Evolutionary conservation across 2,113 vertebrate genomes (phyloP).

Genomic region (Megalops atlanticus): DNA sequence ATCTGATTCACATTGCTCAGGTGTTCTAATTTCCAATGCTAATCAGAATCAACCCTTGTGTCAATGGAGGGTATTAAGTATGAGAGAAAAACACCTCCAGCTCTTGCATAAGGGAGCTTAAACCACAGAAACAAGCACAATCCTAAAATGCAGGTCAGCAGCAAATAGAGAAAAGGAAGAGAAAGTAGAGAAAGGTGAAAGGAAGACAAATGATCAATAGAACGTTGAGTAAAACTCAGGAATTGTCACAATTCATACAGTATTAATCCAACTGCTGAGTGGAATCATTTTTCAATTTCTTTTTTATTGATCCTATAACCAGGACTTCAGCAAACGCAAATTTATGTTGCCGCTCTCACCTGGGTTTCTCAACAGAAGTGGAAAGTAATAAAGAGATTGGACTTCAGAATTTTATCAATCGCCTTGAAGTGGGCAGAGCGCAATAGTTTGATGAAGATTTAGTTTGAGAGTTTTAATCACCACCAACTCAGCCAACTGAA

Average conservation of each 20-base stretch:
- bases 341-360: neutral
- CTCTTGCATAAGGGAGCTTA: neutral
- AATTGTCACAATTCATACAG: neutral
- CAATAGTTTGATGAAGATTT: too few species aligned
- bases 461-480: too few species aligned
- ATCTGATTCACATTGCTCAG: neutral
- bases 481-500: neutral
- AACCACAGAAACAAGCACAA: neutral
- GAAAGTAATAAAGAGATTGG: too few species aligned
- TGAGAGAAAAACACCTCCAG: constrained; percentile 5
- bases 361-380: too few species aligned
- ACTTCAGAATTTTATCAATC: too few species aligned
- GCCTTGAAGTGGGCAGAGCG: too few species aligned
- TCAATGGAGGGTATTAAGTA: neutral
- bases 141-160: neutral
- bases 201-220: constrained; percentile 24
- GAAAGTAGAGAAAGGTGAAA: neutral
- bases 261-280: constrained; percentile 29
- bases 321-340: constrained; percentile 9
- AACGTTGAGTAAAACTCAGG: constrained; percentile 24
- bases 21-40: neutral
- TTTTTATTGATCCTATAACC: constrained; percentile 40
- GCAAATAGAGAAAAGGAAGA: neutral
- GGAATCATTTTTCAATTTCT: constrained; percentile 42
- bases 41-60: constrained; percentile 5